Evolutionary conservation across 2,797 vertebrate genomes (phyloP).

Genomic region (Stomatorhinus walkeri): DNA sequence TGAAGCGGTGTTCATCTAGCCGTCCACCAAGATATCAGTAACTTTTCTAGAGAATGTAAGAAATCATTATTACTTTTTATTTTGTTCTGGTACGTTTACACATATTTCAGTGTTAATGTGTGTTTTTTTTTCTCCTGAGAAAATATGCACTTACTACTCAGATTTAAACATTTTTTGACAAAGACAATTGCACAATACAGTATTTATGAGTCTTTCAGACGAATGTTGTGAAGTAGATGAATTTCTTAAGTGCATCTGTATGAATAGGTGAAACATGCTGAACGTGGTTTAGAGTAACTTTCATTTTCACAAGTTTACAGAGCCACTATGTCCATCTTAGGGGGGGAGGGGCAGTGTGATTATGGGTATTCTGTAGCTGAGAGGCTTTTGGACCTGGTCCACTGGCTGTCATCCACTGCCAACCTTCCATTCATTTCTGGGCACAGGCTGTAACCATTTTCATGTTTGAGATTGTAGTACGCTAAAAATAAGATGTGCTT

Average conservation of each 20-base stretch:
- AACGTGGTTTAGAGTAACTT: constrained; percentile 47
- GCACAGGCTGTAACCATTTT: constrained; percentile 34
- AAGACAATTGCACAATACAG: not conserved
- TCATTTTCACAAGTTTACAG: constrained; percentile 71
- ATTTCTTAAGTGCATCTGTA: not conserved
- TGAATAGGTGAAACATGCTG: not conserved
- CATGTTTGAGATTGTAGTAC: constrained; percentile 39
- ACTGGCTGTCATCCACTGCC: constrained; percentile 39
- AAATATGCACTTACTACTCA: not conserved
- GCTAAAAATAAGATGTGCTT: constrained; percentile 27
- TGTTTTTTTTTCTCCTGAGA: not conserved
- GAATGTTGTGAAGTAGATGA: not conserved
- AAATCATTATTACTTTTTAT: not conserved
- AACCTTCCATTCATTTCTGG: constrained; percentile 48
- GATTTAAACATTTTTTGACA: not conserved
- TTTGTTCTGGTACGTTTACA: not conserved
- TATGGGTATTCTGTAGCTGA: constrained; percentile 41
- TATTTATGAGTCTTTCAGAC: not conserved
- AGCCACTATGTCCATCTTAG: constrained; percentile 63
- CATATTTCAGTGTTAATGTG: not conserved
- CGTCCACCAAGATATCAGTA: not conserved
- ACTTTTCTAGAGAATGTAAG: not conserved
- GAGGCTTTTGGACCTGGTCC: constrained; percentile 36
- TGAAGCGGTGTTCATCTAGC: not conserved
- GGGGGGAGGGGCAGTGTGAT: not conserved